These are phyloP conservation scores for Neolamprologus hecqui DNA, from an alignment of 2,113 vertebrate species.

Conservation along the genomic window DNA sequence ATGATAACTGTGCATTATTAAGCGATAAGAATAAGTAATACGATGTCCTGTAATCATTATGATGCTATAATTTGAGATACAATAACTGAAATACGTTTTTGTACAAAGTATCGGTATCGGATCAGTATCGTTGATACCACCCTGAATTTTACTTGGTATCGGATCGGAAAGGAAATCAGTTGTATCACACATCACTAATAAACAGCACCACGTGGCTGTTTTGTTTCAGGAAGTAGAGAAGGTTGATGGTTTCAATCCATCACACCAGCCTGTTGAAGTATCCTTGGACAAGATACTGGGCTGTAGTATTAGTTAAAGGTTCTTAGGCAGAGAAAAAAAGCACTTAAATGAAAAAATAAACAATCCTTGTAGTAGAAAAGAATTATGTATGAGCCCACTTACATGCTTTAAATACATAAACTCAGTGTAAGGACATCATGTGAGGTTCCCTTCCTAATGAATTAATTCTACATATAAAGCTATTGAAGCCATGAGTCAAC, in stretches of 20 bases:
- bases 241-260: neutral
- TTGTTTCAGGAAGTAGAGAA: neutral
- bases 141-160: too few species aligned
- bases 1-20: too few species aligned
- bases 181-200: too few species aligned
- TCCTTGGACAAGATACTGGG: neutral
- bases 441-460: accelerated
- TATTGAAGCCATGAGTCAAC: neutral
- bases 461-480: neutral
- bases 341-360: neutral
- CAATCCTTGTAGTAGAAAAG: neutral
- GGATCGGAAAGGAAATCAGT: too few species aligned
- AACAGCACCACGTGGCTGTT: too few species aligned
- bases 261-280: accelerated
- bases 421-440: neutral
- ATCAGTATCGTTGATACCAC: too few species aligned
- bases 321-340: neutral
- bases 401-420: neutral
- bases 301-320: neutral
- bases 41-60: too few species aligned
- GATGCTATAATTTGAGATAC: too few species aligned
- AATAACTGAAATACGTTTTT: too few species aligned
- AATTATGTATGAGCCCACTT: neutral
- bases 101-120: too few species aligned
- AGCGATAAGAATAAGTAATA: too few species aligned